These are phyloP conservation scores for Melanerpes formicivorus DNA, from an alignment of 2,113 vertebrate species.

Conservation along the genomic window DNA sequence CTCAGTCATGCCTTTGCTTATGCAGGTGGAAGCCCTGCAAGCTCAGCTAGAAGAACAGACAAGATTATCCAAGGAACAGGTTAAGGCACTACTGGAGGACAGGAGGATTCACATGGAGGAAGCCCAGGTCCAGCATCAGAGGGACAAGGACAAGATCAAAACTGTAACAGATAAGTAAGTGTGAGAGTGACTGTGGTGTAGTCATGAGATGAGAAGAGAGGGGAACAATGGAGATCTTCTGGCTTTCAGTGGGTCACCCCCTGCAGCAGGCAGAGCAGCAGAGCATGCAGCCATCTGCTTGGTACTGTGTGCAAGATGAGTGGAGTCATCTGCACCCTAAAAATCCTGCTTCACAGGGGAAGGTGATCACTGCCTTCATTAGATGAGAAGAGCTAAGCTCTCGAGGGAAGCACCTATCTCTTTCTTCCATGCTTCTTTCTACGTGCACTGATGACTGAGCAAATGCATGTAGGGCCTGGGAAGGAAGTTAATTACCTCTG, in stretches of 20 bases:
- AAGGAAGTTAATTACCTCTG: background rate
- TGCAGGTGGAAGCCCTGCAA: conserved; percentile 92
- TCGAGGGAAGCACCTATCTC: background rate
- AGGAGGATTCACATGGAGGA: conserved; percentile 87
- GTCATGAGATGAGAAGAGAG: background rate
- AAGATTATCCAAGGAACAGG: conserved; percentile 87
- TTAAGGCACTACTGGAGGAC: conserved; percentile 89
- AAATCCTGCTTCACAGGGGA: background rate
- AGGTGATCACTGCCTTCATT: background rate
- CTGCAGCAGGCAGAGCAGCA: background rate
- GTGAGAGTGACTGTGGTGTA: background rate
- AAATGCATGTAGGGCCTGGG: background rate
- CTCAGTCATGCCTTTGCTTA: background rate
- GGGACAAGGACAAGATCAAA: conserved; percentile 84
- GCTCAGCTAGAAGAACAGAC: conserved; percentile 94
- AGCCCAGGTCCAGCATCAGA: conserved; percentile 81
- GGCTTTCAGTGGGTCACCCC: background rate
- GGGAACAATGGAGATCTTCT: background rate
- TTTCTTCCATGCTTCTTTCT: background rate
- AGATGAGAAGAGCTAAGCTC: background rate
- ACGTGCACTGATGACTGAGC: background rate
- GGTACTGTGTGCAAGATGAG: background rate
- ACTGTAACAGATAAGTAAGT: conserved; percentile 87
- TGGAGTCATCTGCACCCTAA: background rate
- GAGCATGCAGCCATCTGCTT: background rate